Base-by-base conservation (phyloP, 2,888 invertebrate species). In the Achlya flavicornis region DNA sequence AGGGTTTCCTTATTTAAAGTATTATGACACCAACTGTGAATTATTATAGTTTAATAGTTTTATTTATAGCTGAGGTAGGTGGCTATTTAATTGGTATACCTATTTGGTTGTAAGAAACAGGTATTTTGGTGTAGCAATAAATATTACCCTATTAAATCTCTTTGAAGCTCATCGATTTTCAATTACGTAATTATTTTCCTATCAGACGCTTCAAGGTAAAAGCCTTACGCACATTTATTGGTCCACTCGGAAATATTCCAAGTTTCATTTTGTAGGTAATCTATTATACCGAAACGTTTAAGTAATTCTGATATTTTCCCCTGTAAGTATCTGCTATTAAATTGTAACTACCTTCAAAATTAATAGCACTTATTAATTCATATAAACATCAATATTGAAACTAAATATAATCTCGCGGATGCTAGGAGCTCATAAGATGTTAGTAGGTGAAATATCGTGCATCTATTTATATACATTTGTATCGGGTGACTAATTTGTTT, bases 401-500 rank as follows among this genome's bases (percentile, higher is more conserved):
- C 33, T 41, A 19, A 26, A 35, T 59, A 11, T 60, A 12, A 41
- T 26, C 26, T 41, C 41, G 41, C 12, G 38, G 19, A 41, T 41
- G 3, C 35, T 58, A 35, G 60, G 7, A 26, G 14, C 60, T 16
- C 19, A 66, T 66, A 63, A 69, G 72, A 74, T 73, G 71, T 43
- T 14, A 6, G 65, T 62, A 67, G 69, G 69, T 71, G 70, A 78
- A 80, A 80, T 80, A 83, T 73, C 76, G 68, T 73, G 67, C 63
- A 66, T 69, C 73, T 86, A 86, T 84, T 83, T 78, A 85, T 84
- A 83, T 65, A 38, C 65, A 63, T 64, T 66, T 68, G 73, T 78
- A 75, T 73, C 80, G 11, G 72, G 75, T 81, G 86, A 86, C 81
- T 80, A 81, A 85, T 83, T 81, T 75, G 74, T 77, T 60, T 41